Evolutionary conservation across 2,888 invertebrate genomes (phyloP).

Genomic region (Ligdia adustata): DNA sequence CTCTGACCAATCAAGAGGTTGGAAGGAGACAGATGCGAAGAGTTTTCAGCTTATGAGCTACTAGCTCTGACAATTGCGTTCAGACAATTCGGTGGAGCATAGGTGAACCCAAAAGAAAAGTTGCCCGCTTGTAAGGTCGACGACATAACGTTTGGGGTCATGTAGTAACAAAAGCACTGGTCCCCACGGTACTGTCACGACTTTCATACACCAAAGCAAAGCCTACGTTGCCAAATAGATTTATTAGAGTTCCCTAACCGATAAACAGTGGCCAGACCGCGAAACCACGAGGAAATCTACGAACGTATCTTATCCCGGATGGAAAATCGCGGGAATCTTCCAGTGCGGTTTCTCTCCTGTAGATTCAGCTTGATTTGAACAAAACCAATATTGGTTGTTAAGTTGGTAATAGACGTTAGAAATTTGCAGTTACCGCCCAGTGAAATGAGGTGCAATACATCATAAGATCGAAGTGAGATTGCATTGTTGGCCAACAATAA

Average conservation of each 20-base stretch:
- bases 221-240: conserved; percentile 70
- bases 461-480: conserved; percentile 72
- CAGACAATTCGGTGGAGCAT: too few species aligned
- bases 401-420: conserved; percentile 62
- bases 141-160: conserved; percentile 56
- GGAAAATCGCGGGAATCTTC: conserved; percentile 73
- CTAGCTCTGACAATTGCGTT: too few species aligned
- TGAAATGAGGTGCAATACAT: conserved; percentile 76
- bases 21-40: too few species aligned
- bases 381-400: conserved; percentile 77
- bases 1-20: too few species aligned
- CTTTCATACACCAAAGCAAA: conserved; percentile 65
- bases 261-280: conserved; percentile 76
- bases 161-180: conserved; percentile 56
- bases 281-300: conserved; percentile 77
- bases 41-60: too few species aligned
- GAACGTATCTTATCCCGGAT: conserved; percentile 72
- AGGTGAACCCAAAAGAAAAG: too few species aligned
- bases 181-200: conserved; percentile 72
- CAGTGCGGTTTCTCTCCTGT: conserved; percentile 75
- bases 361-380: conserved; percentile 70
- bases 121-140: conserved; percentile 37
- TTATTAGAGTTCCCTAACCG: conserved; percentile 71
- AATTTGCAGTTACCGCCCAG: conserved; percentile 44
- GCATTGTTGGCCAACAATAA: conserved; percentile 73